phyloP scores from a whole-genome alignment of 2,888 invertebrate genomes.

The Bibio marci region DNA sequence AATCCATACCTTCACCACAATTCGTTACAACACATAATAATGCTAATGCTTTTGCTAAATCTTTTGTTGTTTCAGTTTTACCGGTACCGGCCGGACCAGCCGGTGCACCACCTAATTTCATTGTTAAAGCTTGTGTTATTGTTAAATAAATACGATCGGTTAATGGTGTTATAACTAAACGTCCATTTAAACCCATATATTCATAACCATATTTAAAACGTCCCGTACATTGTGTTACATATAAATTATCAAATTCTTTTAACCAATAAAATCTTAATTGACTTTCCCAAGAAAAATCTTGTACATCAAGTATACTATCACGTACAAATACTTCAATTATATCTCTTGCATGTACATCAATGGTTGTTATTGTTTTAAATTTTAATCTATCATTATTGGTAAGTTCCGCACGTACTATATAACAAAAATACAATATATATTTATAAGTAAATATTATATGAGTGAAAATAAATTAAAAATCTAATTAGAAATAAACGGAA shows the following conservation, averaged over 20 bases:
- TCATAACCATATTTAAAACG: conserved; percentile 86
- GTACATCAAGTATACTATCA: conserved; percentile 63
- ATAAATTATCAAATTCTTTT: conserved; percentile 59
- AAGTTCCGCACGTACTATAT: conserved; percentile 40
- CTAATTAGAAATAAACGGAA: background rate
- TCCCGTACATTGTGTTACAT: conserved; percentile 70
- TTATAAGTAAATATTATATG: background rate
- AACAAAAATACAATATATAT: too few relatives aligned
- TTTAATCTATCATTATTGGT: conserved; percentile 68
- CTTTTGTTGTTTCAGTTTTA: conserved; percentile 85
- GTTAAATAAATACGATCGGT: conserved; percentile 88
- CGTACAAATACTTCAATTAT: conserved; percentile 69
- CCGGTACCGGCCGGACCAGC: conserved; percentile 44
- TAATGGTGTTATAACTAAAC: conserved; percentile 79
- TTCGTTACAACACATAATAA: conserved; percentile 72
- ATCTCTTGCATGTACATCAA: conserved; percentile 84
- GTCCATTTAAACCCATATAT: conserved; percentile 85
- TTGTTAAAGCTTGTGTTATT: conserved; percentile 79
- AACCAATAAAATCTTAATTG: conserved; percentile 82
- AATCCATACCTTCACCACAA: conserved; percentile 90
- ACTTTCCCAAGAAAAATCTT: conserved; percentile 89
- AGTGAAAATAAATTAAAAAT: background rate
- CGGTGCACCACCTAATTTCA: conserved; percentile 84
- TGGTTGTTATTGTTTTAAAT: conserved; percentile 74
- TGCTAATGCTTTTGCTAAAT: conserved; percentile 78